A percentile compares a stretch with the other conserved stretches of the same genome.
Evolutionary conservation across 1,140 invertebrate species (phyloP).

Genomic region (Samia ricini): DNA sequence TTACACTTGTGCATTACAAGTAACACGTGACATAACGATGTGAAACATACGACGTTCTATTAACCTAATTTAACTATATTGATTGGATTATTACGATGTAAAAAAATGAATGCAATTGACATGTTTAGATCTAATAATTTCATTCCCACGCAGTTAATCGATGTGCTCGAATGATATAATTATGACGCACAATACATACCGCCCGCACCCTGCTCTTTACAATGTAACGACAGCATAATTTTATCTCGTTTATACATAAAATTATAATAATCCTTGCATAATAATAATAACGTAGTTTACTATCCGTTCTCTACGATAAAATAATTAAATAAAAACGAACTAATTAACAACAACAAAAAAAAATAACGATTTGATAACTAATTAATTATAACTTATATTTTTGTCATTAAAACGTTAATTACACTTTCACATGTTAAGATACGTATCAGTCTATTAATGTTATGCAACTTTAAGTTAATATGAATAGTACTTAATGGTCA

Average conservation of each 20-base stretch:
- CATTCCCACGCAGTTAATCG: conserved; percentile 47
- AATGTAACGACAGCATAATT: conserved; percentile 22
- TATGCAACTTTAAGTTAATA: too few relatives aligned
- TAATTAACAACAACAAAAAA: too few relatives aligned
- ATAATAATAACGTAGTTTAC: too few relatives aligned
- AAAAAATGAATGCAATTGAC: conserved; percentile 5
- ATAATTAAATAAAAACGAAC: too few relatives aligned
- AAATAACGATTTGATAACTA: too few relatives aligned
- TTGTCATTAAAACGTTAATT: too few relatives aligned
- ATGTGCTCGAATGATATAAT: conserved; percentile 49
- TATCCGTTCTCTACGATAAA: too few relatives aligned
- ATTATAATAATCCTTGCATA: too few relatives aligned
- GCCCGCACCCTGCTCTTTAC: conserved; percentile 14
- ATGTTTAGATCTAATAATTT: conserved; percentile 9
- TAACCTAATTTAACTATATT: conserved; percentile 10
- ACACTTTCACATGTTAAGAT: too few relatives aligned
- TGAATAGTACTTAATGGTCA: too few relatives aligned
- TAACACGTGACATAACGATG: neutral
- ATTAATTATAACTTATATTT: too few relatives aligned
- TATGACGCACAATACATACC: conserved; percentile 27
- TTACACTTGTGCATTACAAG: neutral
- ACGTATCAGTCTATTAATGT: too few relatives aligned
- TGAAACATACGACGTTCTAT: conserved; percentile 1
- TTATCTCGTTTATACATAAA: neutral
- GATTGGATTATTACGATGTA: conserved; percentile 12